These are phyloP conservation scores for Polypterus senegalus DNA, from an alignment of 2,113 vertebrate genomes.

Conservation along the genomic window DNA sequence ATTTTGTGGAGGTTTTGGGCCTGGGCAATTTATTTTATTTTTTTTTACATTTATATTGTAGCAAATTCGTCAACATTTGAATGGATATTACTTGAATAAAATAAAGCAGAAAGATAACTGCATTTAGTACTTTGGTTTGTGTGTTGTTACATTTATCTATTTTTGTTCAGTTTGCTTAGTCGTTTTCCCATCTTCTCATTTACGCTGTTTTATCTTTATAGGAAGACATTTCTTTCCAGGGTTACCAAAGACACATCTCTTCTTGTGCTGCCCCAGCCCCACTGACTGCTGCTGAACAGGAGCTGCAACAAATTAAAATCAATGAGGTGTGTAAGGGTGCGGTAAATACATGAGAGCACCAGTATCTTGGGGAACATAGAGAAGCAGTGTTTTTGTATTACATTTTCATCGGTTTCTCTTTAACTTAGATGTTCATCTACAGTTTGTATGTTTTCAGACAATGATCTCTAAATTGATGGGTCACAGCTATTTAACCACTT, in stretches of 20 bases:
- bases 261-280: conserved; percentile 75
- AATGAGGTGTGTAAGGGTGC: conserved; percentile 64
- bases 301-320: conserved; percentile 83
- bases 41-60: too few species aligned
- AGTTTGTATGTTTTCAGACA: too few species aligned
- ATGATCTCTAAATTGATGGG: too few species aligned
- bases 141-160: background rate
- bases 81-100: too few species aligned
- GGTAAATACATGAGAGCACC: background rate
- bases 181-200: background rate
- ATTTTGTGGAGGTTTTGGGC: too few species aligned
- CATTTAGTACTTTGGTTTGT: too few species aligned
- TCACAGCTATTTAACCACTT: too few species aligned
- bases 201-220: conserved; percentile 28
- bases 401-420: too few species aligned
- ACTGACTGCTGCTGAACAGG: conserved; percentile 77
- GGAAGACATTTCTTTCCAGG: conserved; percentile 85
- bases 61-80: too few species aligned
- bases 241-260: conserved; percentile 78
- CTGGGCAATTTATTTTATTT: too few species aligned
- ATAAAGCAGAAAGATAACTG: too few species aligned
- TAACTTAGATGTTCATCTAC: too few species aligned
- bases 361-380: background rate
- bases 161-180: conserved; percentile 7
- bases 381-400: background rate